Base-by-base conservation (phyloP, 2,888 invertebrate genomes). In the Liopterus haemorrhoidalis region DNA sequence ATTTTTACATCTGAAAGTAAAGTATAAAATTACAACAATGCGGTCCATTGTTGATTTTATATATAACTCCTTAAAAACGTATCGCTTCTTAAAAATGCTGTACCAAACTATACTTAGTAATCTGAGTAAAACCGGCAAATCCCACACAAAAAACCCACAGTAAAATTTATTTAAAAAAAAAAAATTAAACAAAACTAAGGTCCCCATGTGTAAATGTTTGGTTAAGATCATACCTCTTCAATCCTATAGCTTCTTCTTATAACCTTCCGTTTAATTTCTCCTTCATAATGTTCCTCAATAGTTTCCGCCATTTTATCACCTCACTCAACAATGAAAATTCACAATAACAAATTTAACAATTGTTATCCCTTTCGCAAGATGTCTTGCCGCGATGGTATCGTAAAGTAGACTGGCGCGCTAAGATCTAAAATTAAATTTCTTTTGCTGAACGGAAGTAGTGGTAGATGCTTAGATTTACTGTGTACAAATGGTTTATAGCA, bases 201-300 rank as follows among this genome's bases (percentile, higher is more conserved):
- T n/a, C n/a, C n/a, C n/a, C n/a, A n/a, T n/a, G n/a, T n/a, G n/a
- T n/a, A n/a, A n/a, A n/a, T n/a, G n/a, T n/a, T n/a, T n/a, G n/a
- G n/a, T n/a, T n/a, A n/a, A 11, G 33, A 41, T 66, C 77, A 77
- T 76, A 81, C 81, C 78, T 81, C 81, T 73, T 81, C 75, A 68
- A 81, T 81, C 73, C 78, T 80, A 71, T 78, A 74, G 71, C 73
- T 80, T 64, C 75, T 79, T 71, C 78, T 74, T 68, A 79, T 75
- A 69, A 79, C 74, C 71, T 80, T 81, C 66, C 80, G 75, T 67
- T 78, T 76, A 71, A 81, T 76, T 71, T 79, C 77, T 65, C 74
- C 76, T 70, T 80, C 79, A 73, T 78, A 80, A 58, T 73, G 70
- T 68, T 81, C 81, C 70, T 81, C 81, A 65, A 81, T 76, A 59